These are phyloP conservation scores for Copsychus sechellarum DNA, from an alignment of 2,113 vertebrate genomes.

Conservation along the genomic window DNA sequence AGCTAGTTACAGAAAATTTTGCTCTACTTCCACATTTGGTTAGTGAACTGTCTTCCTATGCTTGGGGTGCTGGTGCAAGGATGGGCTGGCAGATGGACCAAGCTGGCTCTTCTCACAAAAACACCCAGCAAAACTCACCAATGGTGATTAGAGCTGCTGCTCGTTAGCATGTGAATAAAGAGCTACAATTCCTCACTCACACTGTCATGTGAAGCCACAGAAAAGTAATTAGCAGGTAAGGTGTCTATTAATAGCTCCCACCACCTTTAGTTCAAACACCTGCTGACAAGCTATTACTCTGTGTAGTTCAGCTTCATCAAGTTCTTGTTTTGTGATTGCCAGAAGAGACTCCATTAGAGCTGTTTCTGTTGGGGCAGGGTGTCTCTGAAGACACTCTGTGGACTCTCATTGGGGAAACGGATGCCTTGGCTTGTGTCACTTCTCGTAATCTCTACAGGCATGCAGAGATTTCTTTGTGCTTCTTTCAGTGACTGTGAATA, in stretches of 20 bases:
- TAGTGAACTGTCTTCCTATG: neutral
- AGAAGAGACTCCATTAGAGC: neutral
- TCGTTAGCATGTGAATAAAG: slow-evolving; percentile 11
- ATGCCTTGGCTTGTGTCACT: neutral
- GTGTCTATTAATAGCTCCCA: slow-evolving; percentile 40
- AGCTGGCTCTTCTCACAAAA: neutral
- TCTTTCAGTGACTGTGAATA: neutral
- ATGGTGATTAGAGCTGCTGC: slow-evolving; percentile 21
- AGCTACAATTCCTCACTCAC: slow-evolving; percentile 41
- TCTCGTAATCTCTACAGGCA: neutral
- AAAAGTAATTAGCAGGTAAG: slow-evolving; percentile 63
- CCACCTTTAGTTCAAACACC: slow-evolving; percentile 9
- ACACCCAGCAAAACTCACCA: neutral
- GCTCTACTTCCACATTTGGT: neutral
- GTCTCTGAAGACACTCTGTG: neutral
- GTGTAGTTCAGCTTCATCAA: slow-evolving; percentile 7
- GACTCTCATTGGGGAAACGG: neutral
- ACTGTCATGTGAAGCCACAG: slow-evolving; percentile 31
- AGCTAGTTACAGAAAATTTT: neutral
- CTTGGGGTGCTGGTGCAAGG: neutral
- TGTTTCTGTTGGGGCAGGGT: rapidly evolving
- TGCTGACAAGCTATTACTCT: slow-evolving; percentile 46
- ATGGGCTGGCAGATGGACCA: neutral
- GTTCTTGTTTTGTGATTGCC: slow-evolving; percentile 18
- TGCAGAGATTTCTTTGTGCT: neutral